Evolutionary conservation across 2,888 invertebrate genomes (phyloP).

Genomic region (Polylopha cassiicola): DNA sequence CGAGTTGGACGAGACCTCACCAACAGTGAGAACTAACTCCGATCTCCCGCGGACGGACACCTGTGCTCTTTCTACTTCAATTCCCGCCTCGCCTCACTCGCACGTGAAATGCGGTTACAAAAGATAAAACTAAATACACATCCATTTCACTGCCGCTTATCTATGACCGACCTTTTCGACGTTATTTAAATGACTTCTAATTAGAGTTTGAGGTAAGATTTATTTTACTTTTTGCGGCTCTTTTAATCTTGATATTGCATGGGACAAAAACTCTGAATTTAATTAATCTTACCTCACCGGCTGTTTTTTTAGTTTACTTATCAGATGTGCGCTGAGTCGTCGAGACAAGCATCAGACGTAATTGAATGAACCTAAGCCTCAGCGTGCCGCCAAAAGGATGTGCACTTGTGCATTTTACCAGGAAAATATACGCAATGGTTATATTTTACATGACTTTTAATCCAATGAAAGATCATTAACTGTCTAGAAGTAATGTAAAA

Average conservation of each 20-base stretch:
- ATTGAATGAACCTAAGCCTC: slow-evolving; percentile 57
- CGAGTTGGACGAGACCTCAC: slow-evolving; percentile 48
- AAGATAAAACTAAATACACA: slow-evolving; percentile 22
- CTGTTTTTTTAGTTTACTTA: slow-evolving; percentile 57
- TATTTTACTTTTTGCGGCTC: slow-evolving; percentile 40
- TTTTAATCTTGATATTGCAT: slow-evolving; percentile 38
- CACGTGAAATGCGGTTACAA: slow-evolving; percentile 28
- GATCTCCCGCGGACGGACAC: slow-evolving; percentile 39
- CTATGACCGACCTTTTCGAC: slow-evolving; percentile 27
- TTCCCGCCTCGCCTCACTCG: slow-evolving; percentile 21
- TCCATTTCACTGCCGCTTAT: slow-evolving; percentile 19
- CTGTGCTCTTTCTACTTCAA: slow-evolving; percentile 43
- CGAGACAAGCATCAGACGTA: slow-evolving; percentile 63
- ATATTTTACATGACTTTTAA: slow-evolving; percentile 1
- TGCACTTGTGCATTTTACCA: slow-evolving; percentile 24
- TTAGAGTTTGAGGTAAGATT: slow-evolving; percentile 46
- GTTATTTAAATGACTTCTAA: slow-evolving; percentile 42
- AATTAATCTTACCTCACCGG: slow-evolving; percentile 61
- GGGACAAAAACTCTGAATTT: slow-evolving; percentile 51
- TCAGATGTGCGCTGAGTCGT: slow-evolving; percentile 58
- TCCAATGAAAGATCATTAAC: too few relatives aligned
- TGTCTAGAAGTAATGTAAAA: too few relatives aligned
- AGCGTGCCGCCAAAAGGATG: slow-evolving; percentile 53
- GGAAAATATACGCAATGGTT: slow-evolving; percentile 13
- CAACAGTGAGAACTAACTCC: slow-evolving; percentile 44